Base-by-base conservation (phyloP, 2,888 invertebrate species). In the Melanostoma scalare region DNA sequence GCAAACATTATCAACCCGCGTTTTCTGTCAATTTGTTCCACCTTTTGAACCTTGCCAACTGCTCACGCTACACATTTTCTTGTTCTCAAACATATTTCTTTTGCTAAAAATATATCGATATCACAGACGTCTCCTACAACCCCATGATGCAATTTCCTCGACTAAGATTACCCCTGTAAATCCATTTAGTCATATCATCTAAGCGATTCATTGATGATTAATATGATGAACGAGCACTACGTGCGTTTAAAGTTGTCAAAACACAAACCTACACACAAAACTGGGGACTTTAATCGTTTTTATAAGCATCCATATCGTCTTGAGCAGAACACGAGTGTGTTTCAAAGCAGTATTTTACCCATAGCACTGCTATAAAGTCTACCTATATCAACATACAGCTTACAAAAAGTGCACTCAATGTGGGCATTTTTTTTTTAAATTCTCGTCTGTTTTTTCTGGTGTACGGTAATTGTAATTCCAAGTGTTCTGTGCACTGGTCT, bases 131-230 rank as follows among this genome's bases (percentile, higher is more conserved):
- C 20, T 20, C 1, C 20, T 20, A 20, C 20, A 20, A 20, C 20
- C 20, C 0, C 0, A 0, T 20, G 20, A 20, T 20, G 20, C 20
- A 20, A 20, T 20, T 20, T 20, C 0, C 1, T 20, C 20, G 20
- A 20, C 6, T 35, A 56, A 61, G n/a, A 50, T 52, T 52, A 42
- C 35, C n/a, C 6, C 2, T 35, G 30, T 38, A 58, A 79, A 61
- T 36, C 44, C 65, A 10, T 53, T 58, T 50, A 36, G n/a, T 58
- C 50, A 58, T 63, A 35, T 71, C 38, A 5, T n/a, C 36, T 20
- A 58, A 69, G 40, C 55, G 52, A 65, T 69, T 78, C 78, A 69
- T 69, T 69, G 61, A 58, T 74, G 73, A 78, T 73, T 73, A 73
- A 78, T 63, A 31, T 31, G 9, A 30, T 30, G 30, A 8, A 46